Base-by-base conservation (phyloP, 2,888 invertebrate genomes). In the Phortica magna region DNA sequence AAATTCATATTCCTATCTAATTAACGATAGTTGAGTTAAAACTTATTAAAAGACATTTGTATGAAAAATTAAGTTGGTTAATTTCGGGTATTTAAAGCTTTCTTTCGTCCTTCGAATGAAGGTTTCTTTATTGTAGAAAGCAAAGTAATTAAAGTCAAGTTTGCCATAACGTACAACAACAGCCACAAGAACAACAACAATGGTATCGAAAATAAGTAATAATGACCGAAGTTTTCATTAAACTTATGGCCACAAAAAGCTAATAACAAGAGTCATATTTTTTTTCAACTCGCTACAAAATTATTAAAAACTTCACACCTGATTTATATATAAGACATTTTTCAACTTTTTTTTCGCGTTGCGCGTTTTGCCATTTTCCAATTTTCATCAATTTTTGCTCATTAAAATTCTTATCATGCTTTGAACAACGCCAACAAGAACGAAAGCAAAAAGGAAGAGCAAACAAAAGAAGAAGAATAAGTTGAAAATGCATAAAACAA, bases 361-460 rank as follows among this genome's bases (percentile, higher is more conserved):
- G 42, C 59, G 2, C 9, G 2, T 59, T n/a, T 14, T 59, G 9
- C 12, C 22, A 22, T 61, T 61, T 22, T 61, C 22, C 22, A 68
- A 68, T 48, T 68, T 68, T 48, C 43, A 67, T 41, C 68, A 68
- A 42, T 68, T 48, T 55, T 68, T n/a, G n/a, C 19, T 68, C 48
- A 68, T 68, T 68, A 68, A 68, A 68, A 68, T 68, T 68, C 48
- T 68, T n/a, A 5, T 5, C 68, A 48, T 68, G 48, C 19, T 68
- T 68, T 17, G n/a, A 43, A 12, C 17, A 17, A 14, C 31, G 55
- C 55, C 55, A 55, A 55, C 12, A 55, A 9, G 55, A 17, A 55
- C 55, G n/a, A 55, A 55, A 55, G 17, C 17, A 55, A 17, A 55
- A 5, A 55, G 14, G 14, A 5, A 17, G n/a, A 31, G 17, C 55